phyloP scores from a whole-genome alignment of 35 echinoderm and acorn worm genomes.

The Acanthaster planci region DNA sequence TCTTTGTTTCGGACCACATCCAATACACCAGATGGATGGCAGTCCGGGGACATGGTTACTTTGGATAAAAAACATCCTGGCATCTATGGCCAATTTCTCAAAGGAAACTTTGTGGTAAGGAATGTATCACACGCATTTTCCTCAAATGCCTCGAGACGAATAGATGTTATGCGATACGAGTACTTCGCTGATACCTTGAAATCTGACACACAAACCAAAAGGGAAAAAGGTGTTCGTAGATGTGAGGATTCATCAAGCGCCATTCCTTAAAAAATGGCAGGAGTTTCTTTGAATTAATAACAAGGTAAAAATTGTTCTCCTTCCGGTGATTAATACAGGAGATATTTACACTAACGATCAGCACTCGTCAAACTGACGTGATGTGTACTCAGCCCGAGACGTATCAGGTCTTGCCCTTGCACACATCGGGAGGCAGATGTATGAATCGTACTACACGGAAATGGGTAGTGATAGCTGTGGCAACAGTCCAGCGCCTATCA shows the following conservation, averaged over 20 bases:
- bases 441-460: slow-evolving; percentile 45
- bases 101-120: slow-evolving; percentile 33
- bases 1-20: slow-evolving; percentile 45
- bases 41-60: slow-evolving; percentile 53
- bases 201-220: slow-evolving; percentile 7
- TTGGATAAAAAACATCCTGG: not conserved
- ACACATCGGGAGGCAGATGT: slow-evolving; percentile 65
- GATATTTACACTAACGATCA: not conserved
- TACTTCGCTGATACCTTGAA: slow-evolving; percentile 43
- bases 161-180: slow-evolving; percentile 48
- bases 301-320: too few species aligned
- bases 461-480: slow-evolving; percentile 42
- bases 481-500: not conserved
- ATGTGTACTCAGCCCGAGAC: not conserved
- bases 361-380: not conserved
- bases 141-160: slow-evolving; percentile 22
- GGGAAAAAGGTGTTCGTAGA: slow-evolving; percentile 49
- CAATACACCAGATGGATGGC: slow-evolving; percentile 59
- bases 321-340: not conserved
- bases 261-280: slow-evolving; percentile 14
- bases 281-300: not conserved
- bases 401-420: not conserved
- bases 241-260: not conserved
- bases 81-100: not conserved
- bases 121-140: slow-evolving; percentile 46